phyloP scores from a whole-genome alignment of 2,888 invertebrate species.

The Itoplectis maculator region DNA sequence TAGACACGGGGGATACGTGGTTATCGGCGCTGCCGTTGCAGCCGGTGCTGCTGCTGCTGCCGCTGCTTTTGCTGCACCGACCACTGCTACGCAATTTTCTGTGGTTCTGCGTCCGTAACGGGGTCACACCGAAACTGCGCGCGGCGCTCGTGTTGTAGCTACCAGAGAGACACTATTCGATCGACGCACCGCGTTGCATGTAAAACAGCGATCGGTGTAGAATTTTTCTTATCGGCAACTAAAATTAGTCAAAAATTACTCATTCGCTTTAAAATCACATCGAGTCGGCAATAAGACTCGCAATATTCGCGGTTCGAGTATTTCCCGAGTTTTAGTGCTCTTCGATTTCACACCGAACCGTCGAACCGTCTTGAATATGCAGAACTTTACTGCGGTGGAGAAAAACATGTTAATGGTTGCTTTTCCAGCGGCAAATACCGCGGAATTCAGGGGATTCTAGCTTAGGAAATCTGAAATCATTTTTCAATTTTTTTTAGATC shows the following conservation, averaged over 20 bases:
- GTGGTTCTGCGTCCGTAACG: constrained; percentile 66
- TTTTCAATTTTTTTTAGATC: too few species aligned
- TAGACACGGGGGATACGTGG: constrained; percentile 51
- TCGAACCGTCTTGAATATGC: neutral
- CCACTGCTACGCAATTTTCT: constrained; percentile 62
- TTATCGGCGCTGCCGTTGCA: constrained; percentile 50
- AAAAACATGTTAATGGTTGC: neutral
- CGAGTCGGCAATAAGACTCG: neutral
- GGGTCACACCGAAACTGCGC: constrained; percentile 66
- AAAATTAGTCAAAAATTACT: too few species aligned
- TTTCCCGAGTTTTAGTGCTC: constrained; percentile 5
- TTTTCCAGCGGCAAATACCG: neutral
- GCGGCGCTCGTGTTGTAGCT: constrained; percentile 45
- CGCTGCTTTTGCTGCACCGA: constrained; percentile 7
- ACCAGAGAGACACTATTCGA: constrained; percentile 26
- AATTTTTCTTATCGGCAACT: neutral
- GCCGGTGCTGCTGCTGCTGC: constrained; percentile 22
- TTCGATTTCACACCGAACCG: neutral
- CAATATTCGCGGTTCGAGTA: neutral
- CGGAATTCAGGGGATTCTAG: neutral
- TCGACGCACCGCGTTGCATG: neutral
- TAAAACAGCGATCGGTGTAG: neutral
- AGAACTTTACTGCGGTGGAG: neutral
- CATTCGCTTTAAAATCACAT: neutral
- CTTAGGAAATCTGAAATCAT: too few species aligned